Conservation (phyloP, 1,140 invertebrate genomes). For the Aleiodes sp. region DNA sequence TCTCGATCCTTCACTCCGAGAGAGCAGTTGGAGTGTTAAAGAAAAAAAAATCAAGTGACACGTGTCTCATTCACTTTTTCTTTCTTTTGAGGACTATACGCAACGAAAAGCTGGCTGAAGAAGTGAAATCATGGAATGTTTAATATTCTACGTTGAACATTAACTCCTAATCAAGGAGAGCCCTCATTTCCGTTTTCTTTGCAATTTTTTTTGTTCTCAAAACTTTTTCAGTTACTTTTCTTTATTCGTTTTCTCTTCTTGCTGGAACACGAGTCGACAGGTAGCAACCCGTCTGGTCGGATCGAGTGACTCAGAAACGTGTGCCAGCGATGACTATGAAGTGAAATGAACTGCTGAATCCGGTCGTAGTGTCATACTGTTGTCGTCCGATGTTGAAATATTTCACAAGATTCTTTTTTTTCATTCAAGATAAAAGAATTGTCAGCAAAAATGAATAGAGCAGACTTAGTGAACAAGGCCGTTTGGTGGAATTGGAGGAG, state of each 20-base stretch:
- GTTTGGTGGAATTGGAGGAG: too few relatives aligned
- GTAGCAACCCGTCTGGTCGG: slow-evolving; percentile 56
- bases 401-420: too few relatives aligned
- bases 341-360: slow-evolving; percentile 54
- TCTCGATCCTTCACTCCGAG: neutral
- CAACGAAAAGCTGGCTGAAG: neutral
- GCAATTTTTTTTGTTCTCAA: neutral
- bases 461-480: too few relatives aligned
- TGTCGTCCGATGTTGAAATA: neutral
- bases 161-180: too few relatives aligned
- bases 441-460: too few relatives aligned
- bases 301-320: slow-evolving; percentile 50
- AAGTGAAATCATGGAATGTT: too few relatives aligned
- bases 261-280: slow-evolving; percentile 36
- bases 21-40: neutral
- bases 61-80: slow-evolving; percentile 14
- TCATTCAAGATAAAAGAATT: too few relatives aligned
- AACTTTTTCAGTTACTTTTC: neutral
- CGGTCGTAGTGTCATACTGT: slow-evolving; percentile 26
- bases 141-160: too few relatives aligned
- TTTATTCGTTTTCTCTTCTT: neutral
- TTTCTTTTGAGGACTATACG: neutral
- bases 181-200: too few relatives aligned
- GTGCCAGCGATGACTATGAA: slow-evolving; percentile 45
- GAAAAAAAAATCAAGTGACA: slow-evolving; percentile 15